Evolutionary conservation across 2,888 invertebrate genomes (phyloP).

Genomic region (Ashinkailepas kermadecensis): DNA sequence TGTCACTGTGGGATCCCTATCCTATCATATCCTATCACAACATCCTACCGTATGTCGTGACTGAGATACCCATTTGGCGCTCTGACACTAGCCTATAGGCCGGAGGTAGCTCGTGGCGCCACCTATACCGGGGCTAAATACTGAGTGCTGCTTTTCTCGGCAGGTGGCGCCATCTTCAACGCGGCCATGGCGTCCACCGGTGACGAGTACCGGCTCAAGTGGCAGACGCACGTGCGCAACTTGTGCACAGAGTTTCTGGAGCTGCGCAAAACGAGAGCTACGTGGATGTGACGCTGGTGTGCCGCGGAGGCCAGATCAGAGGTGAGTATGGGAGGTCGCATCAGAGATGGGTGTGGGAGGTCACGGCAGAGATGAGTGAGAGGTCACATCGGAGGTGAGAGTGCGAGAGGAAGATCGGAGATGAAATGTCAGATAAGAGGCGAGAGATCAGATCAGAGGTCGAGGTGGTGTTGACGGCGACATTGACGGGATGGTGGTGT

Average conservation of each 20-base stretch:
- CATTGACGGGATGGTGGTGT: too few species aligned
- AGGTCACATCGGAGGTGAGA: not conserved
- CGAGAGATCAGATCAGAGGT: not conserved
- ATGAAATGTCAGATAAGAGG: too few species aligned
- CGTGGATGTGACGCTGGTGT: not conserved
- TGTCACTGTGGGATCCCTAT: not conserved
- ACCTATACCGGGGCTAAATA: not conserved
- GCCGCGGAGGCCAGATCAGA: not conserved
- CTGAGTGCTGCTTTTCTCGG: not conserved
- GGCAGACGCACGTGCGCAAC: constrained; percentile 12
- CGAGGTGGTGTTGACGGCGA: too few species aligned
- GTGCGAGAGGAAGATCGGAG: too few species aligned
- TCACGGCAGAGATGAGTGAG: not conserved
- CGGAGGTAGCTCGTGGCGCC: not conserved
- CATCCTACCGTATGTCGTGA: too few species aligned
- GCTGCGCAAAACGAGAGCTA: constrained; percentile 3
- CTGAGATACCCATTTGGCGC: not conserved
- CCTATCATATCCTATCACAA: not conserved
- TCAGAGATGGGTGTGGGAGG: not conserved
- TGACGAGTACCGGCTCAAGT: not conserved
- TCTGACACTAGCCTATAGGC: not conserved
- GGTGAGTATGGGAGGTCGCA: not conserved
- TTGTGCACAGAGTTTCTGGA: constrained; percentile 7
- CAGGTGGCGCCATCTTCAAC: constrained; percentile 1
- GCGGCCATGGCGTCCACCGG: not conserved